These are phyloP conservation scores for Tanytarsus gracilentus DNA, from an alignment of 2,888 invertebrate species.

Conservation along the genomic window DNA sequence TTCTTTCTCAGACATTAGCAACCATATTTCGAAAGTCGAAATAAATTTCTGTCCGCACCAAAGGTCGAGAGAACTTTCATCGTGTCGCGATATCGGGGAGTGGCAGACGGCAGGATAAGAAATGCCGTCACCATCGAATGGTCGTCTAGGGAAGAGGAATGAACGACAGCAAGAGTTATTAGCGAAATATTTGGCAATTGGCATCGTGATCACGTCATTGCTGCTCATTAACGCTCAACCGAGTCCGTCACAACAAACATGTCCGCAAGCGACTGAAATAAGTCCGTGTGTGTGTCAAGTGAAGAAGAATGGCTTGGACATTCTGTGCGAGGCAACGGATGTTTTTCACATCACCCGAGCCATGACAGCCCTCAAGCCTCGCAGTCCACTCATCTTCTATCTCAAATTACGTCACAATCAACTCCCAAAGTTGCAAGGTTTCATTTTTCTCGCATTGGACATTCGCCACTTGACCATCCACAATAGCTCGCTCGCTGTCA, in stretches of 20 bases:
- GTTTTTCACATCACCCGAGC: conserved; percentile 67
- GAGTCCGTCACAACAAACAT: conserved; percentile 50
- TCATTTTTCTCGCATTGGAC: conserved; percentile 77
- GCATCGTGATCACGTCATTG: not conserved
- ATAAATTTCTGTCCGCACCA: no score
- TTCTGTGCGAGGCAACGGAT: conserved; percentile 81
- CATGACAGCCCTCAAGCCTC: conserved; percentile 72
- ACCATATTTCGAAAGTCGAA: not conserved
- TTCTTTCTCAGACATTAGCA: not conserved
- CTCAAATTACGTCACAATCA: conserved; percentile 79
- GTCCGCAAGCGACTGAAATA: conserved; percentile 65
- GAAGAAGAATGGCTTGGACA: conserved; percentile 81
- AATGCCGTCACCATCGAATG: conserved; percentile 16
- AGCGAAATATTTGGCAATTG: conserved; percentile 10
- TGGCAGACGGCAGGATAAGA: conserved; percentile 21
- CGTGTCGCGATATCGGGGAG: conserved; percentile 17
- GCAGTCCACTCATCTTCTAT: conserved; percentile 75
- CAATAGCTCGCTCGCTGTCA: conserved; percentile 77
- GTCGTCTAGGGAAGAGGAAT: no score
- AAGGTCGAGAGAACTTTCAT: no score
- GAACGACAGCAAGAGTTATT: no score
- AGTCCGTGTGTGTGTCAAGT: conserved; percentile 74
- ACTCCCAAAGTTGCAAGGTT: conserved; percentile 73
- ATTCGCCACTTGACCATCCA: conserved; percentile 82
- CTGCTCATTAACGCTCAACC: conserved; percentile 30